Percentiles rank a stretch among this genome's conserved stretches.
phyloP scores from a whole-genome alignment of 1,140 invertebrate genomes.

The Dendrolimus punctatus region DNA sequence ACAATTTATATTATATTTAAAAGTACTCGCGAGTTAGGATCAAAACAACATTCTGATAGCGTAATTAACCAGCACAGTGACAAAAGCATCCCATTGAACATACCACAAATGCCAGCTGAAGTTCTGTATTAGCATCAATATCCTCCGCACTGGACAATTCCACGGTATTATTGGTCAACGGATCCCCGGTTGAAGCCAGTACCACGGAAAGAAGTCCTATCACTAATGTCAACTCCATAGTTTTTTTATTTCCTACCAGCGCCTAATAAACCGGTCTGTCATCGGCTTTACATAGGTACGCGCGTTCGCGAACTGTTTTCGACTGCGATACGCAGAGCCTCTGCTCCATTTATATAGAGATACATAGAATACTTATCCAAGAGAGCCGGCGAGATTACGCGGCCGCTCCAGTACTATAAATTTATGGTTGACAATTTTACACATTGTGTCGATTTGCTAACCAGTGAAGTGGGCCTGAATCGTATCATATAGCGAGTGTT shows the following conservation, averaged over 20 bases:
- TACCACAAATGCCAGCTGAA: constrained; percentile 52
- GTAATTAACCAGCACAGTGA: constrained; percentile 17
- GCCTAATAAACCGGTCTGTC: constrained; percentile 12
- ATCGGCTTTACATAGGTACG: constrained; percentile 33
- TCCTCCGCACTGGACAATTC: constrained; percentile 23
- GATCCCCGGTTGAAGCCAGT: constrained; percentile 15
- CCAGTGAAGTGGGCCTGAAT: background rate
- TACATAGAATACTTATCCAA: constrained; percentile 34
- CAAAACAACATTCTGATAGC: constrained; percentile 19
- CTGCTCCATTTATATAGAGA: constrained; percentile 56
- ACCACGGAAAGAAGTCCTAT: constrained; percentile 21
- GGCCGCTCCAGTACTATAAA: constrained; percentile 12
- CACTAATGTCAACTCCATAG: constrained; percentile 27
- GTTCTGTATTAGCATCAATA: constrained; percentile 33
- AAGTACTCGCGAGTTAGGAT: background rate
- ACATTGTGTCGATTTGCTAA: background rate
- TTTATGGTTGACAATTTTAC: background rate
- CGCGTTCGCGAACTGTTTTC: constrained; percentile 52
- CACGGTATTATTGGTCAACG: constrained; percentile 9
- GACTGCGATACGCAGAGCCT: constrained; percentile 48
- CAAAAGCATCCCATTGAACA: constrained; percentile 13
- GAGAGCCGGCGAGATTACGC: constrained; percentile 22
- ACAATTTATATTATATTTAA: too few species aligned
- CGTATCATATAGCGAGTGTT: too few species aligned
- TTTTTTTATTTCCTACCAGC: constrained; percentile 12